phyloP scores from a whole-genome alignment of 2,888 invertebrate genomes.

The Allolobophora icterica region DNA sequence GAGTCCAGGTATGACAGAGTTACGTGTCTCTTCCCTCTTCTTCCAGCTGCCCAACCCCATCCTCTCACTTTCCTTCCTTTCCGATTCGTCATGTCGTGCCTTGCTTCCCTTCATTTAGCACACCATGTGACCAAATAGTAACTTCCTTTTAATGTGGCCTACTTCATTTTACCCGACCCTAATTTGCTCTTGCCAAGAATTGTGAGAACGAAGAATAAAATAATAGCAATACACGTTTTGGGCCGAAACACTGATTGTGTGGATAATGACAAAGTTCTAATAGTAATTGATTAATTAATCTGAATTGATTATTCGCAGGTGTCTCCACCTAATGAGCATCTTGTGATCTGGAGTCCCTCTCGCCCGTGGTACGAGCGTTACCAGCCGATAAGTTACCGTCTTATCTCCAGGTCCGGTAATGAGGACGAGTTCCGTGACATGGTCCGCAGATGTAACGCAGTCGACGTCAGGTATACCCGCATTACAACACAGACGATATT shows the following conservation, averaged over 20 bases:
- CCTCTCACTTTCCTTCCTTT: not conserved
- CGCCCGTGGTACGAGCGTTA: constrained; percentile 62
- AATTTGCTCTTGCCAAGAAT: not conserved
- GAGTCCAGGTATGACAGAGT: constrained; percentile 71
- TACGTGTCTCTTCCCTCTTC: not conserved
- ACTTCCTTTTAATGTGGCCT: not conserved
- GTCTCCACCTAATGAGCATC: constrained; percentile 58
- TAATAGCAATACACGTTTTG: no score
- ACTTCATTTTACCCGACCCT: no score
- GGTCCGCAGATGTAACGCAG: constrained; percentile 55
- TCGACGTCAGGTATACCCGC: constrained; percentile 72
- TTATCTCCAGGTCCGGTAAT: constrained; percentile 56
- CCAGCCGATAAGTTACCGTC: constrained; percentile 58
- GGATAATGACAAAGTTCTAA: not conserved
- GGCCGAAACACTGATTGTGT: not conserved
- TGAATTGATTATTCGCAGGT: constrained; percentile 48
- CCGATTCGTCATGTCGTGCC: not conserved
- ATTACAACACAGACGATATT: constrained; percentile 71
- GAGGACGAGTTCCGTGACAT: constrained; percentile 54
- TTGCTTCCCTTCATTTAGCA: no score
- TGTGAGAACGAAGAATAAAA: not conserved
- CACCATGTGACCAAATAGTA: not conserved
- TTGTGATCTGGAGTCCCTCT: constrained; percentile 70
- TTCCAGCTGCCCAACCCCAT: not conserved
- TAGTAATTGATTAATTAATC: not conserved